Base-by-base conservation (phyloP, 2,113 vertebrate species). In the Tretioscincus oriximinensis region DNA sequence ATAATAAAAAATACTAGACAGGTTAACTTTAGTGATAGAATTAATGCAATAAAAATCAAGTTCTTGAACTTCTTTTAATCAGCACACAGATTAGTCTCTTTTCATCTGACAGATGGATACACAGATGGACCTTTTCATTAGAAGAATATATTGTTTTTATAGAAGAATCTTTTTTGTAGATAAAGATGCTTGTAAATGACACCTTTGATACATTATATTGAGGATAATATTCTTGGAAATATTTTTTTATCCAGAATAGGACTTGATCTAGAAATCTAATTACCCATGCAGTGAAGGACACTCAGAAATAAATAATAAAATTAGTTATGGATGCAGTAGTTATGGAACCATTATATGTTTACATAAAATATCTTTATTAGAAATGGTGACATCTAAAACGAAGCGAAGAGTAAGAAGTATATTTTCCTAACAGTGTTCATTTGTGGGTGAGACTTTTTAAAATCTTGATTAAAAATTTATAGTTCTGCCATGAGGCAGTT, bases 401-500 rank as follows among this genome's bases (percentile, higher is more conserved):
- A 9, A 66, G 64, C 10, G n/a, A 60, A 60, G 45, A 31, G 11
- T 47, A 26, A 16, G 10, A n/a, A 21, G 24, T 29, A 11, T 29
- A 1, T 60, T 70, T 45, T 60, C 45, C 41, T 60, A 31, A 5
- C 9, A 5, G 11, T 35, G 18, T 78, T 78, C 22, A 41, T 45
- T 54, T 69, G 1, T 20, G 12, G 35, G 5, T 69, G 76, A 68
- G 35, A 68, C 14, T 60, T 78, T 35, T 60, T 22, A 28, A 69
- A 24, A 41, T 24, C 24, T 78, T 60, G 22, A 41, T 78, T 78
- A 54, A 78, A 58, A 54, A 78, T 78, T 67, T 60, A 60, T n/a
- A 69, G 31, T 12, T 1, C 66, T 58, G 66, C 51, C 65, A 26
- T 29, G 66, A 69, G 29, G 22, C 49, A 31, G 47, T 68, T 58